Conservation (phyloP, 2,888 invertebrate species). For the Tinea semifulvella region DNA sequence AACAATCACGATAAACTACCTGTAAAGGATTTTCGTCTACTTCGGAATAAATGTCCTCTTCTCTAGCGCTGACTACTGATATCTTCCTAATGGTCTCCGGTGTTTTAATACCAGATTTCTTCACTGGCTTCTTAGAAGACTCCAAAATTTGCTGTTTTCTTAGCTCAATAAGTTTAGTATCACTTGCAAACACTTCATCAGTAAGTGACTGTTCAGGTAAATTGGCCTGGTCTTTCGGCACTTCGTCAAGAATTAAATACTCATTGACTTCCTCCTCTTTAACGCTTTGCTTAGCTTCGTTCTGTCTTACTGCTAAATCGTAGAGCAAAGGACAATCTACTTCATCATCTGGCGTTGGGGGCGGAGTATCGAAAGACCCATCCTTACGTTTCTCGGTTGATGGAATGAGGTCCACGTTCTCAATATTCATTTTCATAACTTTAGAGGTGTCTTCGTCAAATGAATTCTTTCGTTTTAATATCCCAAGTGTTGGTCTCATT, state of each 20-base stretch:
- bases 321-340: slow-evolving; percentile 27
- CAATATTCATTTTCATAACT: slow-evolving; percentile 26
- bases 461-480: slow-evolving; percentile 33
- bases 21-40: slow-evolving; percentile 39
- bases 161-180: slow-evolving; percentile 9
- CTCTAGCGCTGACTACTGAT: slow-evolving; percentile 18
- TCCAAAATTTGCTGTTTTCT: slow-evolving; percentile 12
- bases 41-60: slow-evolving; percentile 51
- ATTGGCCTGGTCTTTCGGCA: slow-evolving; percentile 36
- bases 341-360: slow-evolving; percentile 24
- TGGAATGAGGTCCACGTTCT: slow-evolving; percentile 32
- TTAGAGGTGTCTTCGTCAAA: slow-evolving; percentile 28
- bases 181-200: slow-evolving; percentile 20
- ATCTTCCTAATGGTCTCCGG: slow-evolving; percentile 12
- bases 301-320: slow-evolving; percentile 26
- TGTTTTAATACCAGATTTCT: slow-evolving; percentile 9
- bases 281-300: slow-evolving; percentile 25
- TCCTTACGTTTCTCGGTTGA: slow-evolving; percentile 23
- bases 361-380: slow-evolving; percentile 25
- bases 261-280: slow-evolving; percentile 33
- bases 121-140: slow-evolving; percentile 3
- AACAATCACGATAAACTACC: slow-evolving; percentile 30
- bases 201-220: slow-evolving; percentile 46
- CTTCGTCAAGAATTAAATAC: slow-evolving; percentile 42
- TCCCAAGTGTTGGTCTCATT: slow-evolving; percentile 46